Percentiles rank a stretch among this genome's conserved stretches.
These are phyloP conservation scores for Zaprionus ornatus DNA, from an alignment of 1,140 invertebrate genomes.

Conservation along the genomic window DNA sequence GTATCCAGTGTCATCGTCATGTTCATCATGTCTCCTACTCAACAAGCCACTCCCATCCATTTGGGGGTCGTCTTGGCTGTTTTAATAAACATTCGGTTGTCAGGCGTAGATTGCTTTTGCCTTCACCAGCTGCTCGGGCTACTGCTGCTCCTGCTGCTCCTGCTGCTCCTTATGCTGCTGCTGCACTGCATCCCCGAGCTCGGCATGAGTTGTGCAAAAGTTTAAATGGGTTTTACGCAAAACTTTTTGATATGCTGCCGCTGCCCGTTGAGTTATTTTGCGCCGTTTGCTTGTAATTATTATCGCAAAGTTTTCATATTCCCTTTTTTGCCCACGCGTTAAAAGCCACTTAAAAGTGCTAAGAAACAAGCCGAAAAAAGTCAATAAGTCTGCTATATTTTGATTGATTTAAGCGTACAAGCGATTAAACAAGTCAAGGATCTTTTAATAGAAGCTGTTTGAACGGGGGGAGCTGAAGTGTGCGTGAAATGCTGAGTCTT, in stretches of 20 bases:
- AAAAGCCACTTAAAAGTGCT: constrained; percentile 19
- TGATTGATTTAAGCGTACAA: constrained; percentile 13
- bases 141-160: neutral
- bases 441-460: neutral
- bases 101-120: constrained; percentile 70
- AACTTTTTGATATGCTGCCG: constrained; percentile 51
- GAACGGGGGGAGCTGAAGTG: neutral
- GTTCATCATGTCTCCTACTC: constrained; percentile 49
- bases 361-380: neutral
- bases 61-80: constrained; percentile 35
- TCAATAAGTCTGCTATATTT: constrained; percentile 5
- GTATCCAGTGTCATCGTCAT: constrained; percentile 40
- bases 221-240: constrained; percentile 75
- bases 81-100: constrained; percentile 77
- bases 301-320: constrained; percentile 32
- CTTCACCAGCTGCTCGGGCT: constrained; percentile 27
- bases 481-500: neutral
- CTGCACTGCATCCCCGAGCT: constrained; percentile 45
- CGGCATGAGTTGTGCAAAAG: constrained; percentile 72
- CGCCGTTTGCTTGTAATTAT: constrained; percentile 38
- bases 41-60: constrained; percentile 37
- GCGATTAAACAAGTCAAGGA: neutral
- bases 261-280: constrained; percentile 36
- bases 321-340: constrained; percentile 1
- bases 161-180: constrained; percentile 12